phyloP scores from a whole-genome alignment of 2,797 vertebrate genomes.

The Spheniscus humboldti region DNA sequence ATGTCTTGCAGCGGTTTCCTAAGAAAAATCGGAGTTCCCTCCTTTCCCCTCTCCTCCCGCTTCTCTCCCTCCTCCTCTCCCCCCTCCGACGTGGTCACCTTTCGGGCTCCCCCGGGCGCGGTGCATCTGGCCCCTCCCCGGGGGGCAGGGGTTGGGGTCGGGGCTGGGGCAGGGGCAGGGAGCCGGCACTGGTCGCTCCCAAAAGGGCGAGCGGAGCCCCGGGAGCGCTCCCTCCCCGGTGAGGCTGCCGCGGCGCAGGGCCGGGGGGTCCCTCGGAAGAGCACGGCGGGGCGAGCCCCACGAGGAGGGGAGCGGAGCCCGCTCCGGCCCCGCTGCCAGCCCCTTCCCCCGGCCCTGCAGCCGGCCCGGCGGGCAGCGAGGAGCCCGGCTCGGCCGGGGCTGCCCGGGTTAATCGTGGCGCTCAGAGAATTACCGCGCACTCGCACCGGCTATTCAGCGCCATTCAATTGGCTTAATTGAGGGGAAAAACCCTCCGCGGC shows the following conservation, averaged over 20 bases:
- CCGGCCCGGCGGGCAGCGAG: background rate
- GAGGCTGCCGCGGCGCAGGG: background rate
- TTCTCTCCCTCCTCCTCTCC: background rate
- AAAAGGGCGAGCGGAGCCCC: background rate
- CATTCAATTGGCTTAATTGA: conserved; percentile 76
- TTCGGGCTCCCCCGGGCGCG: background rate
- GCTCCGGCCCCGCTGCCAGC: background rate
- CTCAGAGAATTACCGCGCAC: conserved; percentile 20
- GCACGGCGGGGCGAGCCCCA: background rate
- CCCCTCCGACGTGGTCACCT: background rate
- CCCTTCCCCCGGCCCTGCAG: background rate
- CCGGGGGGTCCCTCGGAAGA: background rate
- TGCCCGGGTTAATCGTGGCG: conserved; percentile 37
- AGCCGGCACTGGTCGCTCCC: background rate
- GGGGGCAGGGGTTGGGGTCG: background rate
- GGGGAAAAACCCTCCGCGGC: conserved; percentile 64
- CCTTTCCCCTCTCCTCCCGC: background rate
- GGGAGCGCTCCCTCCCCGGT: background rate
- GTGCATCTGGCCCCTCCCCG: background rate
- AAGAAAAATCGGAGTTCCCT: background rate
- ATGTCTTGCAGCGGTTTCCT: background rate
- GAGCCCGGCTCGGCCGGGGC: conserved; percentile 11
- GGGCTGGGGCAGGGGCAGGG: background rate
- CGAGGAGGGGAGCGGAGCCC: background rate
- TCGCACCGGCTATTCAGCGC: conserved; percentile 10